A percentile compares a stretch with the other conserved stretches of the same genome.
These are phyloP conservation scores for Xestia c-nigrum DNA, from an alignment of 2,888 invertebrate species.

Conservation along the genomic window DNA sequence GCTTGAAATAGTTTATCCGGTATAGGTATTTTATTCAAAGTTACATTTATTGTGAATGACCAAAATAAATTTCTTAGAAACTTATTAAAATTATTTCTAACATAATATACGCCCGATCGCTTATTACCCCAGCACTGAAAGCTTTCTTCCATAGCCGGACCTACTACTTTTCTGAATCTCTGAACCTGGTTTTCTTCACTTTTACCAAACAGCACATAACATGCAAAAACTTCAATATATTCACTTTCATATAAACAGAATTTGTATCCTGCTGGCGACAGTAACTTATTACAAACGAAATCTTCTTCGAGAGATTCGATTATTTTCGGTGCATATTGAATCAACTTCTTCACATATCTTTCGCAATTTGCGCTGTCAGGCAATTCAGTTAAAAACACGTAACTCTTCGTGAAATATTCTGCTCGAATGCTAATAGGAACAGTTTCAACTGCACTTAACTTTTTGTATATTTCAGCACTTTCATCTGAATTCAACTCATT, in stretches of 20 bases:
- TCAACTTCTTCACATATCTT: constrained; percentile 55
- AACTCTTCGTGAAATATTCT: constrained; percentile 70
- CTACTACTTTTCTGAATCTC: constrained; percentile 21
- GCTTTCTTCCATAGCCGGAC: constrained; percentile 33
- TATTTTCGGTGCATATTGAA: constrained; percentile 45
- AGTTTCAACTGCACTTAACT: constrained; percentile 62
- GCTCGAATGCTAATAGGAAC: constrained; percentile 61
- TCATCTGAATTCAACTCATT: constrained; percentile 71
- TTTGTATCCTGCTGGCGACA: constrained; percentile 18
- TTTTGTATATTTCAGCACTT: constrained; percentile 73
- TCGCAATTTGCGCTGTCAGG: constrained; percentile 68
- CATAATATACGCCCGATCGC: background rate
- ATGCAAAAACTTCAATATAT: constrained; percentile 19
- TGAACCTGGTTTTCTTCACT: constrained; percentile 30
- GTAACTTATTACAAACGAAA: constrained; percentile 15
- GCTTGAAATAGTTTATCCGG: constrained; percentile 30
- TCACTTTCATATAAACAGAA: constrained; percentile 11
- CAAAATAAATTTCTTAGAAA: constrained; percentile 9
- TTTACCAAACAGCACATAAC: constrained; percentile 26
- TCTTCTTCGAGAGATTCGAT: constrained; percentile 21
- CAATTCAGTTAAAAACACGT: constrained; percentile 68
- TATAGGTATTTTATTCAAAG: constrained; percentile 26
- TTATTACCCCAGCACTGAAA: constrained; percentile 19
- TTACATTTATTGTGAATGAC: constrained; percentile 6
- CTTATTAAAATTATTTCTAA: constrained; percentile 6